Percentiles rank a stretch among this genome's conserved stretches.
Conservation (phyloP, 1,140 invertebrate genomes). For the Drosophila prosaltans region DNA sequence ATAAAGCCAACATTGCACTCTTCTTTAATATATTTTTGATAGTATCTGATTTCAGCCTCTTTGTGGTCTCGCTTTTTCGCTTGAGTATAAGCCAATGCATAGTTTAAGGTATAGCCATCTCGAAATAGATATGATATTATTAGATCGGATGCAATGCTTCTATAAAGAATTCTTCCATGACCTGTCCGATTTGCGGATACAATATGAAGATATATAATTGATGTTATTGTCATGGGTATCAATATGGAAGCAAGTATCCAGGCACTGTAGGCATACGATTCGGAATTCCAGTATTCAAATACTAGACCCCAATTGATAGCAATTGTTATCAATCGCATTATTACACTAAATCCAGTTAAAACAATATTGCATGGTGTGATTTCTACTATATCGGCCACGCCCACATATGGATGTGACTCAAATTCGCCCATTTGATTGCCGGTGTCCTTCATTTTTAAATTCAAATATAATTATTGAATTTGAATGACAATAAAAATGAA, state of each 20-base stretch:
- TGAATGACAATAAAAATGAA: neutral
- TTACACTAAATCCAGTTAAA: slow-evolving; percentile 37
- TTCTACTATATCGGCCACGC: slow-evolving; percentile 27
- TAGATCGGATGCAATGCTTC: slow-evolving; percentile 33
- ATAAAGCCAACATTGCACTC: slow-evolving; percentile 72
- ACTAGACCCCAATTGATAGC: slow-evolving; percentile 56
- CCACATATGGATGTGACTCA: slow-evolving; percentile 7
- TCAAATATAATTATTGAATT: neutral
- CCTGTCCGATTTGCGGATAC: slow-evolving; percentile 11
- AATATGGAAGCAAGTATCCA: slow-evolving; percentile 62
- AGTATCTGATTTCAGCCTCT: slow-evolving; percentile 46
- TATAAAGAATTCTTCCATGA: slow-evolving; percentile 28
- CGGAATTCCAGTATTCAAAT: slow-evolving; percentile 43
- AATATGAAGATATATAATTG: slow-evolving; percentile 55
- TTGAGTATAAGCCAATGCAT: slow-evolving; percentile 35
- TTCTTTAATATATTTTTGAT: slow-evolving; percentile 45
- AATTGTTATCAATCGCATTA: slow-evolving; percentile 54
- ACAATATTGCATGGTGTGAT: slow-evolving; percentile 33
- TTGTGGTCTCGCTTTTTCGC: slow-evolving; percentile 44
- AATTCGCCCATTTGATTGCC: slow-evolving; percentile 13
- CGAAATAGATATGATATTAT: slow-evolving; percentile 60
- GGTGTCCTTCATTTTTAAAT: slow-evolving; percentile 20
- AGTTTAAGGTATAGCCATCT: slow-evolving; percentile 45
- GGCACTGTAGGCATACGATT: slow-evolving; percentile 38
- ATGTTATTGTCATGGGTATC: slow-evolving; percentile 55